Base-by-base conservation (phyloP, 2,797 vertebrate genomes). In the Pyrocephalus nanus region DNA sequence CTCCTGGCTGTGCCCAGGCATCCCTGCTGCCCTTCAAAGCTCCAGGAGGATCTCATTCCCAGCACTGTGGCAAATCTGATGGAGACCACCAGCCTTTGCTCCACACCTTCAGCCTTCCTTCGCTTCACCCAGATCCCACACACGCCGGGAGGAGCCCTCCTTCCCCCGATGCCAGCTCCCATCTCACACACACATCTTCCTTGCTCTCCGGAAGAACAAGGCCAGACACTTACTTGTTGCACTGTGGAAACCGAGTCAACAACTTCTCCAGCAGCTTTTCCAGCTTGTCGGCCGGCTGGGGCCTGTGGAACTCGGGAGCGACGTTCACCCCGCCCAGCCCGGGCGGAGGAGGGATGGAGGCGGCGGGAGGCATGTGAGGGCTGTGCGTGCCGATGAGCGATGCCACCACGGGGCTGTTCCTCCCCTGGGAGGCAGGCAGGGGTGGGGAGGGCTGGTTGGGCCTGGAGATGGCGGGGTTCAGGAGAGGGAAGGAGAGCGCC, bases 261-360 rank as follows among this genome's bases (percentile, higher is more conserved):
- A 99, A 95, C 95, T 98, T 99, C 94, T 99, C 99, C 97, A 99
- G 97, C 77, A 99, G 97, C 95, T 98, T 99, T 70, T 99, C 98
- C 88, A 99, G 98, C 92, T 98, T 99, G 62, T 98, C 98, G 0
- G 97, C 95, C 0, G 98, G 93, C 84, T 97, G 98, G 7, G 88
- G 74, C 88, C 97, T 53, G 72, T 92, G 97, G 62, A 96, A 96
- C 86, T 98, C 98, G 1, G 97, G 42, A 19, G 97, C 47, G 6
- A 96, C 66, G 14, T n/a, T 93, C 43, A 97, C 93, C 5, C 93
- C 97, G 0, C 97, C 97, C 95, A 98, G 91, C 78, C 98, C 98
- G 1, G 97, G 98, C 2, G 98, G 98, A 34, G 97, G 98, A 2
- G 97, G 98, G 94, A 98, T 97, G 91, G 96, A 74, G 90, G 97